phyloP scores from a whole-genome alignment of 2,113 vertebrate species.

The Brachyistius frenatus region DNA sequence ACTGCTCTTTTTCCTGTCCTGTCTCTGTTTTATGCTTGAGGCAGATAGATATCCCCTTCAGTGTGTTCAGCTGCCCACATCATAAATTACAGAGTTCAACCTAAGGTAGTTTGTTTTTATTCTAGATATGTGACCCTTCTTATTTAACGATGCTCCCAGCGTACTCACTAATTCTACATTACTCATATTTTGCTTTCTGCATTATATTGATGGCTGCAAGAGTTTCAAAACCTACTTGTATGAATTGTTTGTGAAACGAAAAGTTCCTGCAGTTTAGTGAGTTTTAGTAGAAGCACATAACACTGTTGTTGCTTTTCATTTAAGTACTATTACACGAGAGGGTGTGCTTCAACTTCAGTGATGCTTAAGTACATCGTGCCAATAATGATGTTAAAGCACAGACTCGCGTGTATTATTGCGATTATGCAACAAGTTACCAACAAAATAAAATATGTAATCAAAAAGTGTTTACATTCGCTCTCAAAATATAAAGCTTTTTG shows the following conservation, averaged over 20 bases:
- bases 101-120: not conserved
- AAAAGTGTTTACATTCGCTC: no score
- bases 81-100: conserved; percentile 2
- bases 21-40: not conserved
- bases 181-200: not conserved
- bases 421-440: no score
- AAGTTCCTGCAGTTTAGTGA: not conserved
- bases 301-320: not conserved
- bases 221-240: not conserved
- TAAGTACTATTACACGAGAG: no score
- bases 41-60: not conserved
- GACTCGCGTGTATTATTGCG: no score
- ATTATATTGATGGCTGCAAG: not conserved
- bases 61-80: not conserved
- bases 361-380: no score
- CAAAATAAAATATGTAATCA: no score
- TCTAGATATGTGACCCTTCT: not conserved
- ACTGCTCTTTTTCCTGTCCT: not conserved
- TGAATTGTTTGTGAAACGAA: not conserved
- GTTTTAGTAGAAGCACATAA: not conserved
- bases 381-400: no score
- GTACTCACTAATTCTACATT: not conserved
- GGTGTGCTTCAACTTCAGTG: no score
- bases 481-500: no score
- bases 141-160: not conserved